Base-by-base conservation (phyloP, 2,113 vertebrate genomes). In the Phasianus colchicus region DNA sequence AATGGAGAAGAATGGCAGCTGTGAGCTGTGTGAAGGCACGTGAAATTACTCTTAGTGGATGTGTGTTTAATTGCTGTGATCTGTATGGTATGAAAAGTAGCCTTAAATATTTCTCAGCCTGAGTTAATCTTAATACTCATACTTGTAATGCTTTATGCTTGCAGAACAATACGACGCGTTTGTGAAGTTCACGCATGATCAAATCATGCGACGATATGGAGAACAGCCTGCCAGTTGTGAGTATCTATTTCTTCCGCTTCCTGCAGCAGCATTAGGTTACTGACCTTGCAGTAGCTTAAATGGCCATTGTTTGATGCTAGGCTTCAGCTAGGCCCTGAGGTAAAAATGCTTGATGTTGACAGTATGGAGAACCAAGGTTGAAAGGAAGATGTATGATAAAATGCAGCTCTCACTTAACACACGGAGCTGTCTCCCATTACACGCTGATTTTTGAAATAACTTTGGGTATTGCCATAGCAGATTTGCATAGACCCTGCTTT, bases 131-230 rank as follows among this genome's bases (percentile, higher is more conserved):
- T 80, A 6, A 40, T 8, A 4, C 72, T 96, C 30, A 94, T 34
- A 16, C 42, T 92, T 70, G 13, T 12, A 7, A 43, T 72, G 60
- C 89, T 94, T 71, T 54, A 43, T 91, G 83, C 77, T 96, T 98
- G 64, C 97, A 99, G 99, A 99, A 98, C 99, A 99, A 97, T 99
- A 99, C 34, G 99, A 99, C 97, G 99, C 99, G n/a, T 99, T 99
- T 98, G 99, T 99, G 98, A 99, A 99, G 98, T 99, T 99, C 98
- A 99, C 99, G 90, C 99, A 99, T 89, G 99, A 99, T 96, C 99
- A 99, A 61, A 98, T 99, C 97, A 99, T 99, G 99, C 99, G 99
- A 98, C 98, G 99, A 98, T 99, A 99, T 89, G 99, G 99, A 95
- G 99, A 99, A 98, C 99, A 99, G 98, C 99, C 99, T 96, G 99